These are phyloP conservation scores for Mythimna loreyi DNA, from an alignment of 2,888 invertebrate species.

Conservation along the genomic window DNA sequence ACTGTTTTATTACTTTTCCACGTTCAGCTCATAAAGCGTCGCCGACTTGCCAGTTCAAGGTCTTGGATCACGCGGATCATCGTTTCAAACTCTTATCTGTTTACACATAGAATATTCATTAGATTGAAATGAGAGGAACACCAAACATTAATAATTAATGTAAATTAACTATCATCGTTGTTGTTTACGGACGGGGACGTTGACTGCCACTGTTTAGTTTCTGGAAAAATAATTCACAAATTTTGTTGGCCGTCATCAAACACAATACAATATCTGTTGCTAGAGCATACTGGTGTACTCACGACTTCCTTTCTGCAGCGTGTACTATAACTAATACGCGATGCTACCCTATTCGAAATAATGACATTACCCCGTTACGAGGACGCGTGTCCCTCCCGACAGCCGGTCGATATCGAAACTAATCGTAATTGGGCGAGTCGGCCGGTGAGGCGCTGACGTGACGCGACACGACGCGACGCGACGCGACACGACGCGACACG, in stretches of 20 bases:
- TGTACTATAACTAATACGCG: no score
- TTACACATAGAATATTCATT: slow-evolving; percentile 12
- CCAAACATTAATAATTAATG: background rate
- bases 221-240: background rate
- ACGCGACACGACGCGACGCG: background rate
- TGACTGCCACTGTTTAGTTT: background rate
- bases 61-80: background rate
- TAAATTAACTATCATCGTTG: slow-evolving; percentile 1
- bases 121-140: background rate
- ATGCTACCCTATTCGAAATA: no score
- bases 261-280: background rate
- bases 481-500: background rate
- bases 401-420: background rate
- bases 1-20: slow-evolving; percentile 33
- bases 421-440: background rate
- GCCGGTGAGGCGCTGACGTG: no score
- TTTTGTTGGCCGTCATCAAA: background rate
- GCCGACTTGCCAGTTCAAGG: background rate
- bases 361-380: no score
- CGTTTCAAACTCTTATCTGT: background rate
- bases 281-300: no score
- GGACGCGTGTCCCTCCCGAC: no score
- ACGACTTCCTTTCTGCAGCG: no score
- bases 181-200: no score
- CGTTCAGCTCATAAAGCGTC: slow-evolving; percentile 20